These are phyloP conservation scores for Euglossa dilemma DNA, from an alignment of 1,140 invertebrate genomes.

Conservation along the genomic window DNA sequence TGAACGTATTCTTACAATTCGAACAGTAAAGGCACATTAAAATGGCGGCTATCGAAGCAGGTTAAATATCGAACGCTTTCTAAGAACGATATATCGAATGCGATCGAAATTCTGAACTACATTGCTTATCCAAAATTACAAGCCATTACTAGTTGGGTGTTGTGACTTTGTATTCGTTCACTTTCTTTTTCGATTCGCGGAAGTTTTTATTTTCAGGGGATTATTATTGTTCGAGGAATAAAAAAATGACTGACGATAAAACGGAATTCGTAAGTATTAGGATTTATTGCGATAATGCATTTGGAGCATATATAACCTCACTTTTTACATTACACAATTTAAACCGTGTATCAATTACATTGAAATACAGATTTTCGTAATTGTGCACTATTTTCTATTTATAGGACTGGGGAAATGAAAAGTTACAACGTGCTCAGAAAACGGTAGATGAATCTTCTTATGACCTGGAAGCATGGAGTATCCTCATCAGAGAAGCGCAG, in stretches of 20 bases:
- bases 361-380: neutral
- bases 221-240: neutral
- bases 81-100: constrained; percentile 22
- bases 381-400: constrained; percentile 36
- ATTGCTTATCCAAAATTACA: neutral
- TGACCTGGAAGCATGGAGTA: constrained; percentile 98
- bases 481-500: constrained; percentile 96
- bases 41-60: neutral
- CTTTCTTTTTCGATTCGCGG: neutral
- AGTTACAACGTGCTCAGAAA: constrained; percentile 90
- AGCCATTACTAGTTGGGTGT: neutral
- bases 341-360: no score
- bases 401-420: constrained; percentile 94
- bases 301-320: constrained; percentile 53
- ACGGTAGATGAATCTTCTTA: constrained; percentile 93
- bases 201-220: neutral
- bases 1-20: neutral
- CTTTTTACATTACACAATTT: neutral
- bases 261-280: constrained; percentile 71
- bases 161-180: neutral
- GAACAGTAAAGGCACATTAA: neutral
- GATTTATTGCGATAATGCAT: neutral
- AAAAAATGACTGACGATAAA: constrained; percentile 72
- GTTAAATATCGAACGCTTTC: constrained; percentile 5
- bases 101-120: neutral